Conservation (phyloP, 2,888 invertebrate genomes). For the Phlogophora meticulosa region DNA sequence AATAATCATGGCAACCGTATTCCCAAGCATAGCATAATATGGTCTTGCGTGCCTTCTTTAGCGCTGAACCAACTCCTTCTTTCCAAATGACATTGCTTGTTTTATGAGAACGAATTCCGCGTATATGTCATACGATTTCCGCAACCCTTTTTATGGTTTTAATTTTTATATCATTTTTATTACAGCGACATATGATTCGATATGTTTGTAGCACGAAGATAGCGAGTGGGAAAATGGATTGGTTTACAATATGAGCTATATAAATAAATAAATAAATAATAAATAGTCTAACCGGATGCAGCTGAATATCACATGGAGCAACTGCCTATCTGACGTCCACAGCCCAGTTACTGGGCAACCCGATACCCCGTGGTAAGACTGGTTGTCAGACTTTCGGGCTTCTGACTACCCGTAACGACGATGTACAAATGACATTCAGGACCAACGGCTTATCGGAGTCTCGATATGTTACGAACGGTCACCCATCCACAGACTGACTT, state of each 20-base stretch:
- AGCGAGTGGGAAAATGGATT: neutral
- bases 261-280: too few species aligned
- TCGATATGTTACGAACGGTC: too few species aligned
- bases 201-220: slow-evolving; percentile 9
- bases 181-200: slow-evolving; percentile 4
- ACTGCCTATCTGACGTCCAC: too few species aligned
- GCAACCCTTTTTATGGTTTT: slow-evolving; percentile 21
- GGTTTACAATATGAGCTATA: neutral
- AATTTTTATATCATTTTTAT: slow-evolving; percentile 23
- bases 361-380: too few species aligned
- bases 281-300: too few species aligned
- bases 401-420: too few species aligned
- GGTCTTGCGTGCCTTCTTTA: slow-evolving; percentile 7
- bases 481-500: too few species aligned
- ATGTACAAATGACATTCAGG: too few species aligned
- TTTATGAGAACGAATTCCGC: slow-evolving; percentile 6
- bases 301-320: too few species aligned
- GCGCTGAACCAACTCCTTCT: neutral
- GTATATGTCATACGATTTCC: slow-evolving; percentile 8
- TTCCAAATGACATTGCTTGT: neutral
- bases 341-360: too few species aligned
- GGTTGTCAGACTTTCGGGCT: too few species aligned
- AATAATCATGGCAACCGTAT: neutral
- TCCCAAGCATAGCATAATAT: neutral
- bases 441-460: too few species aligned